A percentile compares a stretch with the other conserved stretches of the same genome.
Conservation (phyloP, 2,113 vertebrate genomes). For the Brachypteracias leptosomus region DNA sequence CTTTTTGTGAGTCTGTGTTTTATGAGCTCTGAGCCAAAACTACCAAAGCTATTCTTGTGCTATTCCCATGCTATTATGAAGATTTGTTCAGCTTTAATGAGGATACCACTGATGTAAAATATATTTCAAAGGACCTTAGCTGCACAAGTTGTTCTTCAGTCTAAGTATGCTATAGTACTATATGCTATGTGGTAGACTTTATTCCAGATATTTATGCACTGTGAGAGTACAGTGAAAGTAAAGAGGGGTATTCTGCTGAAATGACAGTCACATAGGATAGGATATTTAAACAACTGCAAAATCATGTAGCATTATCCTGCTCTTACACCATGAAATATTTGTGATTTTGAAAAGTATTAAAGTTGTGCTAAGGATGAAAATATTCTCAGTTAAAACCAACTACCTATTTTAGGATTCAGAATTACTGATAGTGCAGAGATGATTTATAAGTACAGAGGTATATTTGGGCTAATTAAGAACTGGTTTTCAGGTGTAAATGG, state of each 20-base stretch:
- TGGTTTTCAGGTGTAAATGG: background rate
- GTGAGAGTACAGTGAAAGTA: background rate
- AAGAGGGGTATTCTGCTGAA: background rate
- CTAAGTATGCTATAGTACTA: background rate
- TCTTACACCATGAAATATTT: background rate
- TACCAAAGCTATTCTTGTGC: background rate
- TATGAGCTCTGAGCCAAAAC: background rate
- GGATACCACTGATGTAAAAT: background rate
- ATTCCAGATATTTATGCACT: background rate
- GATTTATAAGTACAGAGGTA: background rate
- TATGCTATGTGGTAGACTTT: background rate
- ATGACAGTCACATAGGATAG: accelerated
- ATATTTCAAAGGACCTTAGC: background rate
- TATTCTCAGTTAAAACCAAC: background rate
- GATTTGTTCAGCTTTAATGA: background rate
- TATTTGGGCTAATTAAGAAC: background rate
- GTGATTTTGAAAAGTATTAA: background rate
- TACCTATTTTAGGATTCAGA: background rate
- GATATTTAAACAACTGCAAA: background rate
- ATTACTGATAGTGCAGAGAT: background rate
- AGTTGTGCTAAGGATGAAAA: background rate
- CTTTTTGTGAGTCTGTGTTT: background rate
- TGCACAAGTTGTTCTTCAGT: background rate
- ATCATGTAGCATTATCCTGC: background rate
- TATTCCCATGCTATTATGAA: background rate